Base-by-base conservation (phyloP, 1,140 invertebrate species). In the Heterodera carotae region DNA sequence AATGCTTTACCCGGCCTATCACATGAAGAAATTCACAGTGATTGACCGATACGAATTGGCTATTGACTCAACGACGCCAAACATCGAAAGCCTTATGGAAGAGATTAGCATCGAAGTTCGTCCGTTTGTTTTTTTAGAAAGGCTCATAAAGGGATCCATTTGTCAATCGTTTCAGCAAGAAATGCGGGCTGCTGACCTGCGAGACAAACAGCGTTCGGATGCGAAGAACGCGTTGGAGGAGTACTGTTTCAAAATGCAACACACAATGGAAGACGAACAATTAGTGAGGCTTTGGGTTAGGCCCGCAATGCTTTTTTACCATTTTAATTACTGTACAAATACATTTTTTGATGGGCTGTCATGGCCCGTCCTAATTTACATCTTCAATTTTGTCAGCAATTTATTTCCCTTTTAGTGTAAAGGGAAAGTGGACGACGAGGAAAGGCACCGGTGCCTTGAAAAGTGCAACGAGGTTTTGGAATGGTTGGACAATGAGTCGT, bases 161-260 rank as follows among this genome's bases (percentile, higher is more conserved):
- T 43, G n/a, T 34, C 56, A 43, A 33, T 34, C 10, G n/a, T 77
- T 33, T 75, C 36, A 76, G 75, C n/a, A 91, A 79, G 92, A 93
- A 88, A 86, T 85, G 84, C 83, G 86, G 60, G 43, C 59, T 7
- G 91, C 92, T 81, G 95, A 98, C 88, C 91, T 91, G 79, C 92
- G 94, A 85, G 96, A 98, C 89, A 97, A 96, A 84, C 48, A 75
- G 39, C 72, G 72, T 64, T 74, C 72, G 25, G 72, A 74, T 62
- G 72, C 72, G 12, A 74, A 74, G 25, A 74, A 74, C 64, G 72
- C 72, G n/a, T 62, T 74, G 72, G 72, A 74, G 39, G 72, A 74
- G 36, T 74, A 36, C 39, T 74, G 72, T 36, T 74, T 74, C 27
- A 59, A 39, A 10, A 33, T 64, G 53, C 72, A 74, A 36, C 72